Percentiles rank a stretch among this genome's conserved stretches.
Evolutionary conservation across 2,888 invertebrate genomes (phyloP).

Genomic region (Dynastes maya): DNA sequence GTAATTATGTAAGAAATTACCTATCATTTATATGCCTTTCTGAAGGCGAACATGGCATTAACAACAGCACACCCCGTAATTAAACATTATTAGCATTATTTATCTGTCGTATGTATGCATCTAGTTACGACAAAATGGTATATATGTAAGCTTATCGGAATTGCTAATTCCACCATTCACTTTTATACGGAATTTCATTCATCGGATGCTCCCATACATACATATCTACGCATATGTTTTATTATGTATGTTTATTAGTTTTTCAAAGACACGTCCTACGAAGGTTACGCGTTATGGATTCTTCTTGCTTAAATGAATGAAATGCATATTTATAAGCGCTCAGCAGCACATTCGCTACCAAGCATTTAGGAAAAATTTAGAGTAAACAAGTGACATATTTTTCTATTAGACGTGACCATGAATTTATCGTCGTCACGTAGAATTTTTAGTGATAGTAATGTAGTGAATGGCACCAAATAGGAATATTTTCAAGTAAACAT

Average conservation of each 20-base stretch:
- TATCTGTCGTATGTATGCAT: constrained; percentile 5
- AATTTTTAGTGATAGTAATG: constrained; percentile 20
- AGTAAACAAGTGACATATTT: constrained; percentile 16
- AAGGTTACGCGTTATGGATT: constrained; percentile 18
- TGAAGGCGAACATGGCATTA: not conserved
- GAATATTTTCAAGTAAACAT: not conserved
- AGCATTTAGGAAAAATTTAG: constrained; percentile 6
- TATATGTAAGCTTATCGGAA: constrained; percentile 19
- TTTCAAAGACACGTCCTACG: constrained; percentile 17
- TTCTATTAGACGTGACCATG: constrained; percentile 14
- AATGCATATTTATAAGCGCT: constrained; percentile 14
- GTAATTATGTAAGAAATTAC: not conserved
- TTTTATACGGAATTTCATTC: constrained; percentile 34
- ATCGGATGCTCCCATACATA: constrained; percentile 26
- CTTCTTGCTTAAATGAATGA: constrained; percentile 11
- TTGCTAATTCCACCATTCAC: constrained; percentile 30
- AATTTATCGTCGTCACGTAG: not conserved
- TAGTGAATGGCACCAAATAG: constrained; percentile 3
- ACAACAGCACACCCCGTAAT: constrained; percentile 13
- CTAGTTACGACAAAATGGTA: no score
- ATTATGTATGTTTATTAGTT: constrained; percentile 24
- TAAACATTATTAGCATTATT: constrained; percentile 10
- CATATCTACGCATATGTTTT: constrained; percentile 22
- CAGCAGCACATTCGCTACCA: constrained; percentile 1
- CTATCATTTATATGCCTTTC: not conserved